Evolutionary conservation across 2,888 invertebrate species (phyloP).

Genomic region (Allacma fusca): DNA sequence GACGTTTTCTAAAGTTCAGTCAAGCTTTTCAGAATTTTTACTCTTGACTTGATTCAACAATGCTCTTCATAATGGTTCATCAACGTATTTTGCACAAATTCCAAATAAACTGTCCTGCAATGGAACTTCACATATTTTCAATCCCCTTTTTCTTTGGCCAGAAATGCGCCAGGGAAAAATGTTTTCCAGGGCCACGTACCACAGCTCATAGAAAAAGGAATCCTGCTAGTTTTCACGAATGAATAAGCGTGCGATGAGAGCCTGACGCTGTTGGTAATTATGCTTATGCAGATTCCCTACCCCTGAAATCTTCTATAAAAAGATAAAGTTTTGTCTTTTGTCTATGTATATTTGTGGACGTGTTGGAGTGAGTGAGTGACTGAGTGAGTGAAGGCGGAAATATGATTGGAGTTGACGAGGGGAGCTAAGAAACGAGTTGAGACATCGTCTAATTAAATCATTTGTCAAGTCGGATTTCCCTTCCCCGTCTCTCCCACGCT

Average conservation of each 20-base stretch:
- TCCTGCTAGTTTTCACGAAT: neutral
- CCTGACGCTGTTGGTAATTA: conserved; percentile 1
- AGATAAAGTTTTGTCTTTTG: neutral
- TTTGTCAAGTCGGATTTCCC: conserved; percentile 56
- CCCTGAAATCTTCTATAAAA: neutral
- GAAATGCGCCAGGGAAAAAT: no score
- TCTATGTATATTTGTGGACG: neutral
- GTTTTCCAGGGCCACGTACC: no score
- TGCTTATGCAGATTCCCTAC: neutral
- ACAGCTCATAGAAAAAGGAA: no score
- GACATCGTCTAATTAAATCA: conserved; percentile 56
- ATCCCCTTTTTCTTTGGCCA: no score
- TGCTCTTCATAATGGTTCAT: no score
- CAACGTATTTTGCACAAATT: no score
- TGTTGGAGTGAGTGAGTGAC: neutral
- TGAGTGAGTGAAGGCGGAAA: neutral
- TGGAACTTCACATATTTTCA: no score
- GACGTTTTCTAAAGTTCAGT: no score
- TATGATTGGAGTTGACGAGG: conserved; percentile 16
- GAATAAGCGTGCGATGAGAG: neutral
- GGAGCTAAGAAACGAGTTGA: conserved; percentile 16
- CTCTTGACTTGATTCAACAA: no score
- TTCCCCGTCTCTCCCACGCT: conserved; percentile 21
- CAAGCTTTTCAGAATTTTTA: no score
- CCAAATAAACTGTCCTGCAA: no score